These are phyloP conservation scores for Artemia franciscana DNA, from an alignment of 1,140 invertebrate genomes.

Conservation along the genomic window DNA sequence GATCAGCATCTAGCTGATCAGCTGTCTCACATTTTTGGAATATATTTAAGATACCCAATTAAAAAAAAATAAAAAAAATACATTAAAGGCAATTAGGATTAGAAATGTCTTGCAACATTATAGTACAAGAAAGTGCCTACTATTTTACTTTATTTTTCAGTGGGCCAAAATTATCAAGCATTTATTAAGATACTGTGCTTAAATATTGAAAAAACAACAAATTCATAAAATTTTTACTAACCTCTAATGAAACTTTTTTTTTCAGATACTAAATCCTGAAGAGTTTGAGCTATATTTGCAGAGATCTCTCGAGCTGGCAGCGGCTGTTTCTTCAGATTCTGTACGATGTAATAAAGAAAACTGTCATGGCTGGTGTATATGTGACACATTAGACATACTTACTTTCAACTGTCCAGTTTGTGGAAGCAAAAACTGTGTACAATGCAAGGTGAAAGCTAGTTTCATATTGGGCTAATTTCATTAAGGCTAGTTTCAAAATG, in stretches of 20 bases:
- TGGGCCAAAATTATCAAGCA: not conserved
- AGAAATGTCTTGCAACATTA: too few species aligned
- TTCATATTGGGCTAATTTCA: too few species aligned
- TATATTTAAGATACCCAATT: too few species aligned
- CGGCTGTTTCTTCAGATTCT: slow-evolving; percentile 53
- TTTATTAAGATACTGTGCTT: not conserved
- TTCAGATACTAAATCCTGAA: slow-evolving; percentile 22
- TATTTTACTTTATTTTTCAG: not conserved
- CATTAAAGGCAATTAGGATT: too few species aligned
- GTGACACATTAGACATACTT: slow-evolving; percentile 56
- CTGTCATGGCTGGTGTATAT: slow-evolving; percentile 71
- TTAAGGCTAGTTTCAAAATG: too few species aligned
- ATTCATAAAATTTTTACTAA: too few species aligned
- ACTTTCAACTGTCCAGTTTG: slow-evolving; percentile 68
- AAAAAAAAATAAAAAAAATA: too few species aligned
- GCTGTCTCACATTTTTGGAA: too few species aligned
- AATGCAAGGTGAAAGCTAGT: slow-evolving; percentile 54
- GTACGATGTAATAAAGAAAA: slow-evolving; percentile 79
- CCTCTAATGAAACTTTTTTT: not conserved
- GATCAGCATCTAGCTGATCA: too few species aligned
- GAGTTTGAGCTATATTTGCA: slow-evolving; percentile 24
- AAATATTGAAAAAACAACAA: too few species aligned
- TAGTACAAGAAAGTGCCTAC: too few species aligned
- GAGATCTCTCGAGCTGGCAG: slow-evolving; percentile 51
- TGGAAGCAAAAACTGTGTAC: slow-evolving; percentile 53